Evolutionary conservation across 2,113 vertebrate genomes (phyloP).

Genomic region (Leptocoma aspasia): DNA sequence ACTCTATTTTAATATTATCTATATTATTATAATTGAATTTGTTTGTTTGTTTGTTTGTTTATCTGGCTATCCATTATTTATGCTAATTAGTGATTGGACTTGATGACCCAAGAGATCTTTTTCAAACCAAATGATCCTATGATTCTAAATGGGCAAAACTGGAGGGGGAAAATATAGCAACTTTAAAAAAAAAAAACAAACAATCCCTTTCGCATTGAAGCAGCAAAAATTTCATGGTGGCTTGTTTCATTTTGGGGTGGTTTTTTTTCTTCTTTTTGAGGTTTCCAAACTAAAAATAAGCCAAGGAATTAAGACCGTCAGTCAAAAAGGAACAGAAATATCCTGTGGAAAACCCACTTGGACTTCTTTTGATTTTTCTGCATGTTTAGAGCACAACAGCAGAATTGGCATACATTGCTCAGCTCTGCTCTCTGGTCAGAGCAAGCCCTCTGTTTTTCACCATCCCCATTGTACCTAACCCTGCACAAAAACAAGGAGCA

Average conservation of each 20-base stretch:
- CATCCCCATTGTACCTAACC: rapidly evolving
- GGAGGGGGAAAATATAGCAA: neutral
- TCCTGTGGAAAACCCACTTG: neutral
- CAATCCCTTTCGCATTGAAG: neutral
- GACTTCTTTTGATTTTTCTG: neutral
- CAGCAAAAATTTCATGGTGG: neutral
- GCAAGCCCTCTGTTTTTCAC: neutral
- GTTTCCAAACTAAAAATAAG: neutral
- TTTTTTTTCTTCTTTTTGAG: neutral
- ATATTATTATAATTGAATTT: neutral
- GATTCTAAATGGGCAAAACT: neutral
- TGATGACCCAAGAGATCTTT: neutral
- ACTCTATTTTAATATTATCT: neutral
- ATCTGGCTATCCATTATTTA: neutral
- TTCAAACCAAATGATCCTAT: neutral
- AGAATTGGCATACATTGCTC: neutral
- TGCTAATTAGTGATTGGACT: neutral
- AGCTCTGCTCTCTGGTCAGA: neutral
- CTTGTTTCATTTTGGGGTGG: neutral
- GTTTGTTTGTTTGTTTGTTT: neutral
- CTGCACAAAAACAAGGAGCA: neutral
- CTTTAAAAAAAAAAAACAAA: neutral
- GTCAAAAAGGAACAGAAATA: neutral
- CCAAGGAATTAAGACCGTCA: neutral
- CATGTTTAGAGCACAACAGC: rapidly evolving